A percentile compares a stretch with the other conserved stretches of the same genome.
Evolutionary conservation across 2,797 vertebrate species (phyloP).

Genomic region (Melanogrammus aeglefinus): DNA sequence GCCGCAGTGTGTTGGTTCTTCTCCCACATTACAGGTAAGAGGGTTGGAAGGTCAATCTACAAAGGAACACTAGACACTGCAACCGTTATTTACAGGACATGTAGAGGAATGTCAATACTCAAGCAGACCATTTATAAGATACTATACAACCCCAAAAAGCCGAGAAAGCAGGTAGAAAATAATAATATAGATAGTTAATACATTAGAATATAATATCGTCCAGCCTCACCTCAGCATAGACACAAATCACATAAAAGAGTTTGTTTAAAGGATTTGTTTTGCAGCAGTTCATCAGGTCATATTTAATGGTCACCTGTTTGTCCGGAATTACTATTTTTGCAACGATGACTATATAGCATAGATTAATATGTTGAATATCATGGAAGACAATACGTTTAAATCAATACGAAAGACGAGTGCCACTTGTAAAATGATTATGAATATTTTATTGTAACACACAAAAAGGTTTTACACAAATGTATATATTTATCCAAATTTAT

Average conservation of each 20-base stretch:
- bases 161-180: not conserved
- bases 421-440: not conserved
- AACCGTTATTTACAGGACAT: not conserved
- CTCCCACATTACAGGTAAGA: not conserved
- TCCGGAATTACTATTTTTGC: not conserved
- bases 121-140: not conserved
- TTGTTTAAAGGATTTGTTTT: not conserved
- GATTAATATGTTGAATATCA: not conserved
- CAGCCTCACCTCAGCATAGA: not conserved
- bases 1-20: slow-evolving; percentile 45
- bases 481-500: not conserved
- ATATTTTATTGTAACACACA: not conserved
- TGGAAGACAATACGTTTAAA: not conserved
- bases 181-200: not conserved
- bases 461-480: slow-evolving; percentile 10
- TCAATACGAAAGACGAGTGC: not conserved
- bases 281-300: not conserved
- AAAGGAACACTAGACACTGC: not conserved
- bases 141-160: not conserved
- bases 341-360: not conserved
- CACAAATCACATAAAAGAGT: too few species aligned
- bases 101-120: not conserved
- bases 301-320: not conserved
- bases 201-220: not conserved
- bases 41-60: not conserved